Evolutionary conservation across 2,888 invertebrate species (phyloP).

Genomic region (Incurvaria masculella): DNA sequence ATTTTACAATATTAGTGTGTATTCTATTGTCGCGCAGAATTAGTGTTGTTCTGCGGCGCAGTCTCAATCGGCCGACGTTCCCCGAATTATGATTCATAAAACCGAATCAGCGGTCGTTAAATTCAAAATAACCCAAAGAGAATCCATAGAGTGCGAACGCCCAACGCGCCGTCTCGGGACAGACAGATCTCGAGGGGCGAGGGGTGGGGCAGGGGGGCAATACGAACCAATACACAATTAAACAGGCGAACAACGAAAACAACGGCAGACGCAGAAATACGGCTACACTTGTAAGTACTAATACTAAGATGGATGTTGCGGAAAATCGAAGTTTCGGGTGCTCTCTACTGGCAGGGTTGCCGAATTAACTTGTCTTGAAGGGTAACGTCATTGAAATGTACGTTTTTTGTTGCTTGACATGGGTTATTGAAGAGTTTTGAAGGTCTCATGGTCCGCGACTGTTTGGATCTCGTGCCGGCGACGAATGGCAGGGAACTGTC

Average conservation of each 20-base stretch:
- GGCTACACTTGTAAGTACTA: conserved; percentile 36
- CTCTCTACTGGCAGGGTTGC: conserved; percentile 23
- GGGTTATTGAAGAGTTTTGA: too few species aligned
- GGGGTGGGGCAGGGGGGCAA: conserved; percentile 22
- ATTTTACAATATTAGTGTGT: too few species aligned
- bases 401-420: too few species aligned
- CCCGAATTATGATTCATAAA: too few species aligned
- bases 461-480: too few species aligned
- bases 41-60: too few species aligned
- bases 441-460: too few species aligned
- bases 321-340: conserved; percentile 47
- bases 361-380: background rate
- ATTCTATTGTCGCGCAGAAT: too few species aligned
- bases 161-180: conserved; percentile 1
- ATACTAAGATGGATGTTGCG: conserved; percentile 56
- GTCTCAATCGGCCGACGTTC: too few species aligned
- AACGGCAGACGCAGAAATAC: conserved; percentile 14
- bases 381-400: too few species aligned
- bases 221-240: conserved; percentile 50
- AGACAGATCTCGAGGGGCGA: conserved; percentile 9
- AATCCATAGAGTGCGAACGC: conserved; percentile 3
- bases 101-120: too few species aligned
- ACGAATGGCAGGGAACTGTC: too few species aligned
- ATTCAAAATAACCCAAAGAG: background rate
- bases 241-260: conserved; percentile 42